Evolutionary conservation across 2,113 vertebrate genomes (phyloP).

Genomic region (Arenaria interpres): DNA sequence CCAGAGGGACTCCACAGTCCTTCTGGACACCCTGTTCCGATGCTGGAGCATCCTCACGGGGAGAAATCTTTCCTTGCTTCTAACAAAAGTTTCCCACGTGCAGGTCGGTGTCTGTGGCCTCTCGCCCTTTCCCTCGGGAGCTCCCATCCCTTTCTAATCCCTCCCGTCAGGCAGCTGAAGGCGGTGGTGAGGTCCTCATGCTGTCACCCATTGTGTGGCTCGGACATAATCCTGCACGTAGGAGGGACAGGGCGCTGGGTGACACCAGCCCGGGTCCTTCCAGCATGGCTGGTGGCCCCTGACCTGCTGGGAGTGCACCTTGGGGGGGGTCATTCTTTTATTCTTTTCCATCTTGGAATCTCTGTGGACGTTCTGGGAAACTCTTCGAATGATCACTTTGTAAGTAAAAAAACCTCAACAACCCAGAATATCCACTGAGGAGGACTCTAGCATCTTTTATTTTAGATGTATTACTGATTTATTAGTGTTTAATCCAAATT

Average conservation of each 20-base stretch:
- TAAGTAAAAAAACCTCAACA: background rate
- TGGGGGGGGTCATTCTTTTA: background rate
- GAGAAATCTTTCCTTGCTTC: background rate
- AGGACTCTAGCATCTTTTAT: background rate
- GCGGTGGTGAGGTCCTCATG: fast-evolving
- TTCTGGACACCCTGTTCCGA: background rate
- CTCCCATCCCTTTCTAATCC: background rate
- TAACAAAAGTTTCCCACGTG: fast-evolving
- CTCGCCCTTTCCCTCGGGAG: background rate
- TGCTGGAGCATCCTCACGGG: background rate
- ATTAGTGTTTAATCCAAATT: background rate
- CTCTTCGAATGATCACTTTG: background rate
- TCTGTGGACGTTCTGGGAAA: background rate
- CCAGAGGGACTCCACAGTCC: background rate
- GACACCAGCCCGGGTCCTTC: background rate
- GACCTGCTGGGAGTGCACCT: background rate
- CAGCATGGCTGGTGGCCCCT: background rate
- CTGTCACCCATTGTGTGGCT: fast-evolving
- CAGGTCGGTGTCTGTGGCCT: background rate
- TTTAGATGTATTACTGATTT: background rate
- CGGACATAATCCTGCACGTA: fast-evolving
- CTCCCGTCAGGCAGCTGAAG: background rate
- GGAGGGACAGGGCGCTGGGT: background rate
- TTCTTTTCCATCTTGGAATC: background rate
- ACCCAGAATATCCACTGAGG: background rate